Conservation (phyloP, 64 coral and sea anemone genomes). For the Orbicella faveolata region DNA sequence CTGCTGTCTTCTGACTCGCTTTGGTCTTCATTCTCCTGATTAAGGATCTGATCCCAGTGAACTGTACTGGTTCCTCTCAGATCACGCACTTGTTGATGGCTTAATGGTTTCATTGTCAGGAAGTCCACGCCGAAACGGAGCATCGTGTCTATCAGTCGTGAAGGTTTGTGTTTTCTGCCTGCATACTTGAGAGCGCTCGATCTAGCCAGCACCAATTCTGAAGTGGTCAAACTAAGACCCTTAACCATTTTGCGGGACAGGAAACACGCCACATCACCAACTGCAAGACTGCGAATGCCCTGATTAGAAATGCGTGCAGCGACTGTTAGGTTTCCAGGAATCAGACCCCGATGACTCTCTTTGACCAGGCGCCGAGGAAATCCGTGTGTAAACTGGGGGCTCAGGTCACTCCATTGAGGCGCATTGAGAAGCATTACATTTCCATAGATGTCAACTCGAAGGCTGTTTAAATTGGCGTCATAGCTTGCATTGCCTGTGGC, state of each 20-base stretch:
- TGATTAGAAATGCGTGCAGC: slow-evolving; percentile 14
- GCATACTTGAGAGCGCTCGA: slow-evolving; percentile 29
- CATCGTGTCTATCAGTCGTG: slow-evolving; percentile 33
- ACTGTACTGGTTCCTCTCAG: background rate
- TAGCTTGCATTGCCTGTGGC: background rate
- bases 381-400: slow-evolving; percentile 33
- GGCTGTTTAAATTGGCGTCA: slow-evolving; percentile 12
- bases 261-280: slow-evolving; percentile 24
- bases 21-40: background rate
- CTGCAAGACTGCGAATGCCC: slow-evolving; percentile 17
- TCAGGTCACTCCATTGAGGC: background rate
- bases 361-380: slow-evolving; percentile 13
- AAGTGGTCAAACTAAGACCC: background rate
- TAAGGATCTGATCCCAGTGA: background rate
- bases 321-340: slow-evolving; percentile 36
- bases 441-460: background rate
- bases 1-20: background rate
- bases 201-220: slow-evolving; percentile 28
- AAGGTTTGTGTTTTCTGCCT: slow-evolving; percentile 8
- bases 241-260: background rate
- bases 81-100: background rate
- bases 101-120: slow-evolving; percentile 17
- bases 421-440: slow-evolving; percentile 34
- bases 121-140: slow-evolving; percentile 48
- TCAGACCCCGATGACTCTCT: background rate